Evolutionary conservation across 2,888 invertebrate species (phyloP).

Genomic region (Megalurothrips usitatus): DNA sequence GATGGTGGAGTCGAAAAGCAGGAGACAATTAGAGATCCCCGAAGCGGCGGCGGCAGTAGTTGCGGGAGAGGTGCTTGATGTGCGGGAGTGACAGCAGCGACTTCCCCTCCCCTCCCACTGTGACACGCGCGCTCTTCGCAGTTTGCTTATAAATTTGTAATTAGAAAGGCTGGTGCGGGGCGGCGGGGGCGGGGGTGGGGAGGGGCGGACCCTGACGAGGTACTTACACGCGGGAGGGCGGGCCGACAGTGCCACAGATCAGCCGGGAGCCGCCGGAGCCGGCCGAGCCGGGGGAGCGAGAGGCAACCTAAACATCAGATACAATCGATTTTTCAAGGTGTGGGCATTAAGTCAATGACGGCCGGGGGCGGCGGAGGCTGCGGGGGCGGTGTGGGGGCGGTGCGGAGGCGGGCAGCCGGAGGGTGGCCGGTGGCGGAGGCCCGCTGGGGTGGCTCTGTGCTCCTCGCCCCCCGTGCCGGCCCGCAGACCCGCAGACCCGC

Average conservation of each 20-base stretch:
- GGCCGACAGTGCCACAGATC: too few species aligned
- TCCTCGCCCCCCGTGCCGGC: too few species aligned
- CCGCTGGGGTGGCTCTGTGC: too few species aligned
- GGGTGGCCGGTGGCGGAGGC: too few species aligned
- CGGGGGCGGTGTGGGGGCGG: too few species aligned
- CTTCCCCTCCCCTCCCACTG: not conserved
- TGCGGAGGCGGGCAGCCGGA: too few species aligned
- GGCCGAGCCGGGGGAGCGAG: not conserved
- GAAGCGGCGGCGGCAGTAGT: not conserved
- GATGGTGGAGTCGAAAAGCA: slow-evolving; percentile 6
- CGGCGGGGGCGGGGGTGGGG: too few species aligned
- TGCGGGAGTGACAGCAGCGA: not conserved
- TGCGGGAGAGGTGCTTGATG: not conserved
- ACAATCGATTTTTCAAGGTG: not conserved
- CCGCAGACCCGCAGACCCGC: too few species aligned
- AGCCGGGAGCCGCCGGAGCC: not conserved
- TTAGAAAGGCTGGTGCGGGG: not conserved
- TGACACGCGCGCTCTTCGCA: slow-evolving; percentile 3
- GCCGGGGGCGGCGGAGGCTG: not conserved
- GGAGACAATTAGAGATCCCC: slow-evolving; percentile 9
- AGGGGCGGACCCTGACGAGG: not conserved
- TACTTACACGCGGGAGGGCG: not conserved
- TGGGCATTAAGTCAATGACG: not conserved
- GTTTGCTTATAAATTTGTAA: slow-evolving; percentile 21
- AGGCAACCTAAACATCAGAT: not conserved